Percentiles rank a stretch among this genome's conserved stretches.
Conservation (phyloP, 2,797 vertebrate genomes). For the Bovichtus diacanthus region DNA sequence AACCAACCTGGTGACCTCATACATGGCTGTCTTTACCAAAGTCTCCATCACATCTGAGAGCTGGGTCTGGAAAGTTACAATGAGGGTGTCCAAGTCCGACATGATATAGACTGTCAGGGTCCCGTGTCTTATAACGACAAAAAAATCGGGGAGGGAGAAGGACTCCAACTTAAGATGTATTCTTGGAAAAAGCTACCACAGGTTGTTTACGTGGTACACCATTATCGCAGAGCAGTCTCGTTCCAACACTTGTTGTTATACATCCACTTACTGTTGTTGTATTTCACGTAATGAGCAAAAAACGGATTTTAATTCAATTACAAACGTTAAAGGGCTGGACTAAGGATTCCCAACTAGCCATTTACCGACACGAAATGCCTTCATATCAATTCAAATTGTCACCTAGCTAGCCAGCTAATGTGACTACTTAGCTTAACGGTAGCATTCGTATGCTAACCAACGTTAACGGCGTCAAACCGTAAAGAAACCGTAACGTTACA, state of each 20-base stretch:
- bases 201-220: slow-evolving; percentile 2
- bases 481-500: neutral
- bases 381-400: neutral
- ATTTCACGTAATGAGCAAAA: too few relatives aligned
- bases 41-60: slow-evolving; percentile 86
- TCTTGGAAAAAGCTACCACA: neutral
- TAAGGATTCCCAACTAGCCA: neutral
- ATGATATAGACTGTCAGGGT: slow-evolving; percentile 40
- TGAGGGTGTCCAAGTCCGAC: slow-evolving; percentile 79
- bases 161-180: neutral
- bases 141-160: neutral
- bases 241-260: too few relatives aligned
- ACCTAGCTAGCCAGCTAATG: slow-evolving; percentile 18
- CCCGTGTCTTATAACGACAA: neutral
- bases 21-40: slow-evolving; percentile 84
- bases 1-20: slow-evolving; percentile 83
- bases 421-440: slow-evolving; percentile 25
- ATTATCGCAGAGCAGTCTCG: neutral
- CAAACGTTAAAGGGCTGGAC: neutral
- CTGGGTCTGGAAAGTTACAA: slow-evolving; percentile 85
- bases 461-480: neutral
- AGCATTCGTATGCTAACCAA: slow-evolving; percentile 27
- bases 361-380: neutral
- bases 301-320: accelerated
- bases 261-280: neutral